Percentiles rank a stretch among this genome's conserved stretches.
phyloP scores from a whole-genome alignment of 2,113 vertebrate species.

The Hirundichthys speculiger region DNA sequence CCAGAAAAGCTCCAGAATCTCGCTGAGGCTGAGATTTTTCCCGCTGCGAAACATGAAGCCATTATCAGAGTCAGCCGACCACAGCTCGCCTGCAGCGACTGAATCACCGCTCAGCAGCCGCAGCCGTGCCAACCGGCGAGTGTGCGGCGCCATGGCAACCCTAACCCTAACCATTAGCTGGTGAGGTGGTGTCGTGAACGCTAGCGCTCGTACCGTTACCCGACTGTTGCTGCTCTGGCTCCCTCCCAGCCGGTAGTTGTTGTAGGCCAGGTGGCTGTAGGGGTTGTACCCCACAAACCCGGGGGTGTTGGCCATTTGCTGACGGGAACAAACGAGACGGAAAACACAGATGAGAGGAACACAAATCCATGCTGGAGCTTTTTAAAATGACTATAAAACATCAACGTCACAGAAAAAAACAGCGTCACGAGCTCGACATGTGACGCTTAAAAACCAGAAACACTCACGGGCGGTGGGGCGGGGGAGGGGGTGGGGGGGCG shows the following conservation, averaged over 20 bases:
- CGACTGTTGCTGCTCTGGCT: slow-evolving; percentile 99
- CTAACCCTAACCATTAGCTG: too few species aligned
- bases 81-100: slow-evolving; percentile 68
- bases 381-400: not conserved
- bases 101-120: slow-evolving; percentile 65
- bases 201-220: slow-evolving; percentile 95
- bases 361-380: slow-evolving; percentile 54
- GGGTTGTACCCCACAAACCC: slow-evolving; percentile 99
- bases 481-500: slow-evolving; percentile 95
- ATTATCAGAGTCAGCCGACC: slow-evolving; percentile 66
- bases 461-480: slow-evolving; percentile 86
- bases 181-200: too few species aligned
- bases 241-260: slow-evolving; percentile 99
- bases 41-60: slow-evolving; percentile 49
- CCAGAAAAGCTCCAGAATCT: slow-evolving; percentile 20
- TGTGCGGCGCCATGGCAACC: slow-evolving; percentile 71
- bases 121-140: slow-evolving; percentile 58
- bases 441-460: not conserved
- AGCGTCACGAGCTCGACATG: not conserved
- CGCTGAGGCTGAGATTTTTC: slow-evolving; percentile 55
- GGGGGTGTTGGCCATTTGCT: slow-evolving; percentile 99
- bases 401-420: not conserved
- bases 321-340: slow-evolving; percentile 97
- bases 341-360: slow-evolving; percentile 95
- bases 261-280: slow-evolving; percentile 99